Evolutionary conservation across 2,113 vertebrate species (phyloP).

Genomic region (Cyrtonyx montezumae): DNA sequence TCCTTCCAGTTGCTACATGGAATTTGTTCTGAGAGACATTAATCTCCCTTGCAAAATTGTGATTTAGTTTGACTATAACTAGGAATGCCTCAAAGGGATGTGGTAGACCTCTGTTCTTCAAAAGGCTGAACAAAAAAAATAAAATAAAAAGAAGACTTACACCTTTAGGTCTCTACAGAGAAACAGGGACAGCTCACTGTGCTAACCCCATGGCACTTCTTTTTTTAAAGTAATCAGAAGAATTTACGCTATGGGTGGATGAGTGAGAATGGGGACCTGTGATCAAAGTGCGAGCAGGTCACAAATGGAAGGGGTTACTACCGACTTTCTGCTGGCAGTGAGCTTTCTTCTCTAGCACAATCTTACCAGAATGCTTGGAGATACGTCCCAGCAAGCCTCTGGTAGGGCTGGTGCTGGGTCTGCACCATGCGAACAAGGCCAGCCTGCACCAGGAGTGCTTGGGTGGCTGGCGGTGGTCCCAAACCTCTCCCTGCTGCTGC

Average conservation of each 20-base stretch:
- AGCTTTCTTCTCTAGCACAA: not conserved
- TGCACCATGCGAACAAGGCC: fast-evolving
- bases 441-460: not conserved
- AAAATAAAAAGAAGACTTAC: fast-evolving
- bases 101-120: not conserved
- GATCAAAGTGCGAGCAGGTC: not conserved
- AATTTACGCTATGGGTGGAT: not conserved
- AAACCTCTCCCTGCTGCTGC: not conserved
- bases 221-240: not conserved
- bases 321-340: not conserved
- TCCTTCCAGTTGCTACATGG: not conserved
- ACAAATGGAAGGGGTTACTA: not conserved
- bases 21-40: not conserved
- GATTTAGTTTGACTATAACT: not conserved
- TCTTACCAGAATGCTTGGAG: not conserved
- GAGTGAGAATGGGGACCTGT: not conserved
- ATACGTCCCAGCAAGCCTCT: fast-evolving
- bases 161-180: not conserved
- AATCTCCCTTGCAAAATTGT: not conserved
- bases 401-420: not conserved
- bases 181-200: not conserved
- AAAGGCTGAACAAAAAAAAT: fast-evolving
- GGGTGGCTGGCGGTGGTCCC: not conserved
- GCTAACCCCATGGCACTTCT: not conserved
- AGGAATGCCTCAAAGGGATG: fast-evolving